Percentiles rank a stretch among this genome's conserved stretches.
Evolutionary conservation across 2,797 vertebrate genomes (phyloP).

Genomic region (Clarias laeviceps): DNA sequence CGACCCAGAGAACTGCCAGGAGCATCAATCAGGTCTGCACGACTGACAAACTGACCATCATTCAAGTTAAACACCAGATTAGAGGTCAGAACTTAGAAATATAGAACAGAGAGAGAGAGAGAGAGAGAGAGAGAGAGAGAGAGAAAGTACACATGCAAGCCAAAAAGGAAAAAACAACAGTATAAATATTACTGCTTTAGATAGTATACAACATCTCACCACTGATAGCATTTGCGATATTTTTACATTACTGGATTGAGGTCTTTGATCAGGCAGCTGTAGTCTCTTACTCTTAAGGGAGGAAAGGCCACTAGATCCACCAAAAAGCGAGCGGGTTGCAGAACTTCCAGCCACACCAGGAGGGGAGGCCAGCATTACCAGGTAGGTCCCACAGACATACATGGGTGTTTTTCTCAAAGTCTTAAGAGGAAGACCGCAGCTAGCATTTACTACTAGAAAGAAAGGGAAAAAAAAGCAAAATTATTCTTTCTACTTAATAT

Average conservation of each 20-base stretch:
- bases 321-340: conserved; percentile 96
- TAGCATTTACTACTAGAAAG: conserved; percentile 88
- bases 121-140: not conserved
- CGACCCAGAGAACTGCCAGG: conserved; percentile 94
- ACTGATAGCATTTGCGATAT: not conserved
- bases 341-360: conserved; percentile 95
- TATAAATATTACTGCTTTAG: not conserved
- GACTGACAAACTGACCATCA: conserved; percentile 94
- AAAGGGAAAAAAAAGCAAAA: not conserved
- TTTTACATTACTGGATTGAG: not conserved
- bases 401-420: conserved; percentile 93
- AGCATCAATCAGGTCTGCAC: conserved; percentile 96
- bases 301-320: conserved; percentile 92
- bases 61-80: conserved; percentile 93
- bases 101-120: not conserved
- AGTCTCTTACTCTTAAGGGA: conserved; percentile 90
- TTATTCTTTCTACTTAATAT: not conserved
- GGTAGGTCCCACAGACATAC: conserved; percentile 94
- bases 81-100: conserved; percentile 85
- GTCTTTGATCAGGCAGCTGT: not conserved
- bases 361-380: conserved; percentile 94
- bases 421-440: conserved; percentile 95
- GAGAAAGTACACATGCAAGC: not conserved
- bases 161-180: not conserved
- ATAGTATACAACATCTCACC: not conserved